These are phyloP conservation scores for Mesoclemmys tuberculata DNA, from an alignment of 2,113 vertebrate genomes.

Conservation along the genomic window DNA sequence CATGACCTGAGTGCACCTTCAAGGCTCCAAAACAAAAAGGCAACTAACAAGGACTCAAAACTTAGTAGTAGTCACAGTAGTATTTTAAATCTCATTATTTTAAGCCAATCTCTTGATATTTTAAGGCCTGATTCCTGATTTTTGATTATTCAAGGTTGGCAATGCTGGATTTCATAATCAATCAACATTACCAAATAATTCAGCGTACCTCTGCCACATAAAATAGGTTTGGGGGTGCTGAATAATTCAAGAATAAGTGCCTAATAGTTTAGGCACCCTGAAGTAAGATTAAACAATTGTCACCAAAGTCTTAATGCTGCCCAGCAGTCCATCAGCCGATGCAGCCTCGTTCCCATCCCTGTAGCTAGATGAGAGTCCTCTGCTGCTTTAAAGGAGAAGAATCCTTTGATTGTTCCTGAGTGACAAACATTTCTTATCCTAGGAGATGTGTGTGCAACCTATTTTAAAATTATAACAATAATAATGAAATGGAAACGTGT, in stretches of 20 bases:
- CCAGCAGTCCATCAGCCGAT: neutral
- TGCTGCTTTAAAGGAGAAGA: neutral
- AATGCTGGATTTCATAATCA: neutral
- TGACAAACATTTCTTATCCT: neutral
- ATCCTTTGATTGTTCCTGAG: neutral
- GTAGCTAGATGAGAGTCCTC: neutral
- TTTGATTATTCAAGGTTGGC: neutral
- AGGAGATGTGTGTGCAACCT: neutral
- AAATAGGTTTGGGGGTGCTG: neutral
- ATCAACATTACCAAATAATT: neutral
- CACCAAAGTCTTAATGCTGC: neutral
- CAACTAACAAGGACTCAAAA: rapidly evolving
- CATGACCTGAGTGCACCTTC: neutral
- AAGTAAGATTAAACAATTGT: neutral
- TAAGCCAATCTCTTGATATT: neutral
- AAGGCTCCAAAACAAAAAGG: neutral
- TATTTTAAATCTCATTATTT: neutral
- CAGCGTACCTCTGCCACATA: neutral
- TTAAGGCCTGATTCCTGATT: neutral
- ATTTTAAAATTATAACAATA: neutral
- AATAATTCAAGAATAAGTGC: neutral
- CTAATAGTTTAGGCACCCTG: neutral
- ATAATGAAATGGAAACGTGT: neutral
- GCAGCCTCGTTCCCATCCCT: rapidly evolving
- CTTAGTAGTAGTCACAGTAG: neutral